Conservation (phyloP, 2,888 invertebrate species). For the Spilarctia lutea region DNA sequence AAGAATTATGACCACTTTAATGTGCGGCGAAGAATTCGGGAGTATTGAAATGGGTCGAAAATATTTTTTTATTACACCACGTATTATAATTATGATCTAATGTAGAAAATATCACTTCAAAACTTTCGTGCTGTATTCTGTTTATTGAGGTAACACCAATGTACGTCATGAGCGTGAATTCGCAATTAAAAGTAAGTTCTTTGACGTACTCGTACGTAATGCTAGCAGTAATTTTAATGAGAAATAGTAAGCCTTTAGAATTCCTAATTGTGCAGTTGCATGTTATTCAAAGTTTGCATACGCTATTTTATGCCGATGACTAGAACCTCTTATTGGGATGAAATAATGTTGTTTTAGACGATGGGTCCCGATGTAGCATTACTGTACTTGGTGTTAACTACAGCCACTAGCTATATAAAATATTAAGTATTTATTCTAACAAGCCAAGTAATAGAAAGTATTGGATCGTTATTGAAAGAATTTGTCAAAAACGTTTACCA, state of each 20-base stretch:
- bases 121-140: background rate
- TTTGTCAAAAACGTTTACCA: background rate
- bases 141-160: background rate
- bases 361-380: background rate
- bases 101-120: background rate
- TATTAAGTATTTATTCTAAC: too few species aligned
- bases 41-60: conserved; percentile 30
- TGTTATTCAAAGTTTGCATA: background rate
- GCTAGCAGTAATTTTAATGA: conserved; percentile 45
- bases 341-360: background rate
- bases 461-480: background rate
- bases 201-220: conserved; percentile 39
- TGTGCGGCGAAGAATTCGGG: conserved; percentile 17
- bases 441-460: background rate
- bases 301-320: background rate
- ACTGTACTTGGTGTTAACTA: too few species aligned
- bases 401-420: too few species aligned
- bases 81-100: conserved; percentile 7
- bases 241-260: conserved; percentile 43
- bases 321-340: background rate
- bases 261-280: conserved; percentile 15
- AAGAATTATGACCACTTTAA: conserved; percentile 32
- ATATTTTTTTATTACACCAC: background rate
- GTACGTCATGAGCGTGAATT: conserved; percentile 40
- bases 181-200: conserved; percentile 44